These are phyloP conservation scores for Trematomus bernacchii DNA, from an alignment of 2,797 vertebrate species.

Conservation along the genomic window DNA sequence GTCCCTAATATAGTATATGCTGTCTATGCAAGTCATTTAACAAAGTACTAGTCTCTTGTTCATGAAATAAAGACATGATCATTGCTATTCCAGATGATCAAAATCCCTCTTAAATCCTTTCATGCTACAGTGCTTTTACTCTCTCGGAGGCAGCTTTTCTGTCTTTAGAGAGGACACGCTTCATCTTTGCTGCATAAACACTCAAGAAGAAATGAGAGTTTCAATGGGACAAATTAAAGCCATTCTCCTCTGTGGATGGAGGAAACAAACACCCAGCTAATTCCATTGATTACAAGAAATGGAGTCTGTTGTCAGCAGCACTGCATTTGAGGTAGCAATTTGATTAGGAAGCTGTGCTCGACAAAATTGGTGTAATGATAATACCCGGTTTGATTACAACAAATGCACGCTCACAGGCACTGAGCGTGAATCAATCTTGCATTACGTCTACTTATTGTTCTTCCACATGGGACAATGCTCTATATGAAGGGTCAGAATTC, in stretches of 20 bases:
- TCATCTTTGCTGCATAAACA: conserved; percentile 68
- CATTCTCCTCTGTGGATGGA: conserved; percentile 59
- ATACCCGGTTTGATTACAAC: conserved; percentile 71
- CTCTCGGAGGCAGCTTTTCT: conserved; percentile 60
- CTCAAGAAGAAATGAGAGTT: conserved; percentile 60
- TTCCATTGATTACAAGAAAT: conserved; percentile 73
- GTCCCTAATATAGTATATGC: conserved; percentile 30
- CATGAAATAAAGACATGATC: conserved; percentile 67
- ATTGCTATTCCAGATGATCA: conserved; percentile 68
- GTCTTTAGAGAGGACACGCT: conserved; percentile 54
- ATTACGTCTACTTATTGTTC: conserved; percentile 82
- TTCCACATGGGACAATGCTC: conserved; percentile 69
- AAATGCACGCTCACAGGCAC: conserved; percentile 70
- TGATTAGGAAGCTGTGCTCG: conserved; percentile 65
- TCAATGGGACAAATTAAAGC: conserved; percentile 76
- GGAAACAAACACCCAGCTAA: conserved; percentile 68
- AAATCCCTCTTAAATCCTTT: conserved; percentile 70
- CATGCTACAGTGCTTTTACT: conserved; percentile 53
- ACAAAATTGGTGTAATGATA: conserved; percentile 69
- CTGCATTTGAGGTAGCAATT: conserved; percentile 66
- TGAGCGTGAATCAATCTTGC: conserved; percentile 78
- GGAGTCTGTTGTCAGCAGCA: conserved; percentile 56
- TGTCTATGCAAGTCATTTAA: conserved; percentile 55
- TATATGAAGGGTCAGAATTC: conserved; percentile 43
- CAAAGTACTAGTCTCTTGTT: conserved; percentile 61